These are phyloP conservation scores for Aegotheles bennettii DNA, from an alignment of 2,113 vertebrate species.

Conservation along the genomic window DNA sequence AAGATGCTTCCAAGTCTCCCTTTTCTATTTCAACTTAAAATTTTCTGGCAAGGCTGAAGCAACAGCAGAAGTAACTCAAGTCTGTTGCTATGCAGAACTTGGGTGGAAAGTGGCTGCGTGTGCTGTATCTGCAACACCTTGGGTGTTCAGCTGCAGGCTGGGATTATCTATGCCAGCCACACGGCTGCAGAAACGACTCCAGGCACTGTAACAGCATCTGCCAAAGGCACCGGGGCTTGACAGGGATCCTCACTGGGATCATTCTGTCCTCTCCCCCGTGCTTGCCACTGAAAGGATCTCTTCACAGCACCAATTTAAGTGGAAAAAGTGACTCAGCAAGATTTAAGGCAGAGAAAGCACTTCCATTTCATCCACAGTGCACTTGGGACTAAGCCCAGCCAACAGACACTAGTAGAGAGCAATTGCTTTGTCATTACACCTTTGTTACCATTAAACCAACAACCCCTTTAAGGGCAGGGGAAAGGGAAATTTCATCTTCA, in stretches of 20 bases:
- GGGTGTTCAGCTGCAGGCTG: neutral
- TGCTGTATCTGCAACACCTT: neutral
- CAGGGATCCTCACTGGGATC: neutral
- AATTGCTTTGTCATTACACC: neutral
- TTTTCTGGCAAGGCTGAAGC: neutral
- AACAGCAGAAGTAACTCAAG: neutral
- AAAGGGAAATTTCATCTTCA: neutral
- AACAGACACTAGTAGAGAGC: neutral
- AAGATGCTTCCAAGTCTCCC: neutral
- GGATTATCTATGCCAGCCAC: neutral
- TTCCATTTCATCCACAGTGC: neutral
- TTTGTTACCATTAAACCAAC: neutral
- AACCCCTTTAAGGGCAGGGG: neutral
- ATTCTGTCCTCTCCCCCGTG: accelerated
- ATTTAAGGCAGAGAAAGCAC: neutral
- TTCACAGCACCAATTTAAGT: neutral
- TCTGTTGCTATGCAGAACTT: neutral
- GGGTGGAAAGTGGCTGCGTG: neutral
- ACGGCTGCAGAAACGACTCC: neutral
- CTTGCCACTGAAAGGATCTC: neutral
- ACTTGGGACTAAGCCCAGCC: neutral
- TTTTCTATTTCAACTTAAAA: no score
- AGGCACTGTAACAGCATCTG: neutral
- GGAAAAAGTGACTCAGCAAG: neutral
- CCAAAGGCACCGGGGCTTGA: neutral